Base-by-base conservation (phyloP, 2,888 invertebrate genomes). In the Melitaea athalia region DNA sequence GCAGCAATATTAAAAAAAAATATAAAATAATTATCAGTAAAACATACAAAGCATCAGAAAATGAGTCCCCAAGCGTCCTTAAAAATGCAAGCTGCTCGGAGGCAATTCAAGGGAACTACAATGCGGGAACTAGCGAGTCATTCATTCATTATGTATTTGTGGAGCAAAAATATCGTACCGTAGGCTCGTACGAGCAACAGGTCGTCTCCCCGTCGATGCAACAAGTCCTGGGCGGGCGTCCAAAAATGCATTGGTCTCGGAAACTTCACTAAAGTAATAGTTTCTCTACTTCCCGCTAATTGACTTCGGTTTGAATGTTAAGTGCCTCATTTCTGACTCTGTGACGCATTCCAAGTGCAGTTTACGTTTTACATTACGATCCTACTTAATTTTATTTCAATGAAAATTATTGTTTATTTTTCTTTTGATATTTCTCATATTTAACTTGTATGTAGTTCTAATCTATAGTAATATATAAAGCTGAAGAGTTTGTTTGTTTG, bases 111-210 rank as follows among this genome's bases (percentile, higher is more conserved):
- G 81, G 81, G 81, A 83, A 83, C 81, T 79, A 84, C 88, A 87
- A 85, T 85, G 79, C 82, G 78, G 82, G 82, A 85, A 88, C 83
- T 85, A 87, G 78, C 80, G 64, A 59, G 80, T 81, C 89, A 88
- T 91, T 91, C 89, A 88, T 91, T 91, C 91, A 92, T 92, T 91
- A 92, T 91, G 89, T 91, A 91, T 91, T 87, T 88, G 84, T 84
- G 81, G 82, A 80, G 89, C 88, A 91, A 91, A 91, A 91, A 91
- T 90, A 84, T 83, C 83, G 72, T 68, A 71, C 78, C 78, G 84
- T 83, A 84, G 84, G 84, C 81, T 77, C 78, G 80, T 76, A 69
- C 60, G 74, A 75, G 89, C 92, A 92, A 92, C 92, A 92, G 91
- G 92, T 92, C 78, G 78, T 78, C 72, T 75, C 76, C 86, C 89